Conservation (phyloP, 2,113 vertebrate genomes). For the Ptilorrhoa leucosticta region DNA sequence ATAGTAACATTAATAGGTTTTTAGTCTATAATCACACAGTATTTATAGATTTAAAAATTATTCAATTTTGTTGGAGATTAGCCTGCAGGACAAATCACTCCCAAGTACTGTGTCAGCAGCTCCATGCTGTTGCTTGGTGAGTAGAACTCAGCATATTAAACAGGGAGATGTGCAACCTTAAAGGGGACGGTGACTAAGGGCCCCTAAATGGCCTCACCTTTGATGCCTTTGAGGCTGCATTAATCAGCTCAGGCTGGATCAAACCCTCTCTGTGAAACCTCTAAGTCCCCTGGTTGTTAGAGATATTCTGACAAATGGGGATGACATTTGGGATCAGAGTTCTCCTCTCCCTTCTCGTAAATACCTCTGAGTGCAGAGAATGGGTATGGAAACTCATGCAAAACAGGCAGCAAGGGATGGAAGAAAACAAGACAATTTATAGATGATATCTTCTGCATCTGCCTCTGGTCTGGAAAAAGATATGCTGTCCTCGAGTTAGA, state of each 20-base stretch:
- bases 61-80: background rate
- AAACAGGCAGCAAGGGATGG: background rate
- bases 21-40: slow-evolving; percentile 6
- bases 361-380: background rate
- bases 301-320: background rate
- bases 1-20: background rate
- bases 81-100: background rate
- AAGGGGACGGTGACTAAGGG: background rate
- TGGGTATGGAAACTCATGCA: background rate
- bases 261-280: background rate
- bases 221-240: background rate
- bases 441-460: background rate
- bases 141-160: background rate
- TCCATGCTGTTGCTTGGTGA: background rate
- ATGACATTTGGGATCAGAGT: background rate
- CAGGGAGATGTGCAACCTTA: background rate
- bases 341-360: background rate
- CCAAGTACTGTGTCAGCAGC: background rate
- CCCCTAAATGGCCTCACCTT: background rate
- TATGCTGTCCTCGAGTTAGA: background rate
- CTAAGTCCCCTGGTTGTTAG: background rate
- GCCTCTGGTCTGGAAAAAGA: background rate
- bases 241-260: background rate
- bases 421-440: background rate
- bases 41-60: slow-evolving; percentile 56